Percentiles rank a stretch among this genome's conserved stretches.
These are phyloP conservation scores for Ochropacha duplaris DNA, from an alignment of 2,888 invertebrate genomes.

Conservation along the genomic window DNA sequence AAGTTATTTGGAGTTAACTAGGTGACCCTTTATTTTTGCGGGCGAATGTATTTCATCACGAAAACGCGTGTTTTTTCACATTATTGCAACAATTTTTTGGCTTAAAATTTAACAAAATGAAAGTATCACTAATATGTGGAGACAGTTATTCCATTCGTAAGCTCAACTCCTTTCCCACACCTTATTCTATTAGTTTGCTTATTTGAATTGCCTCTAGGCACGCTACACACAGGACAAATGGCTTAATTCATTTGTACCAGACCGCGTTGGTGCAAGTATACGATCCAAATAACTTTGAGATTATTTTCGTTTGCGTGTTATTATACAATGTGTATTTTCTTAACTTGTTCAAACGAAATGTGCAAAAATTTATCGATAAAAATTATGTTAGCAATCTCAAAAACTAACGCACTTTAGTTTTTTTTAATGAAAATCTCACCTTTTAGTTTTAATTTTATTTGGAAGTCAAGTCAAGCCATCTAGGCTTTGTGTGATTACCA, in stretches of 20 bases:
- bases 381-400: too few species aligned
- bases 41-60: too few species aligned
- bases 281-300: not conserved
- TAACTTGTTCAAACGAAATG: too few species aligned
- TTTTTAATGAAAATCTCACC: too few species aligned
- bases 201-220: slow-evolving; percentile 51
- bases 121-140: not conserved
- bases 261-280: not conserved
- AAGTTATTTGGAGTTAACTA: too few species aligned
- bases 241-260: slow-evolving; percentile 2
- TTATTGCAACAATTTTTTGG: not conserved
- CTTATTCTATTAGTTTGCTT: slow-evolving; percentile 8
- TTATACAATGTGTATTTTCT: too few species aligned
- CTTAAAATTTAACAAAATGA: not conserved
- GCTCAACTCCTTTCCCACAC: slow-evolving; percentile 7
- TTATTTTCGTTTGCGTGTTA: not conserved
- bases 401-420: too few species aligned
- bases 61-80: not conserved
- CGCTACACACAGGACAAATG: slow-evolving; percentile 32
- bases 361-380: too few species aligned
- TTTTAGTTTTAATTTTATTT: too few species aligned
- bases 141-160: not conserved
- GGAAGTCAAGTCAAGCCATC: too few species aligned
- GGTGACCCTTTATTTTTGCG: too few species aligned
- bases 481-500: too few species aligned